Percentiles rank a stretch among this genome's conserved stretches.
phyloP scores from a whole-genome alignment of 2,113 vertebrate species.

The Plestiodon gilberti region DNA sequence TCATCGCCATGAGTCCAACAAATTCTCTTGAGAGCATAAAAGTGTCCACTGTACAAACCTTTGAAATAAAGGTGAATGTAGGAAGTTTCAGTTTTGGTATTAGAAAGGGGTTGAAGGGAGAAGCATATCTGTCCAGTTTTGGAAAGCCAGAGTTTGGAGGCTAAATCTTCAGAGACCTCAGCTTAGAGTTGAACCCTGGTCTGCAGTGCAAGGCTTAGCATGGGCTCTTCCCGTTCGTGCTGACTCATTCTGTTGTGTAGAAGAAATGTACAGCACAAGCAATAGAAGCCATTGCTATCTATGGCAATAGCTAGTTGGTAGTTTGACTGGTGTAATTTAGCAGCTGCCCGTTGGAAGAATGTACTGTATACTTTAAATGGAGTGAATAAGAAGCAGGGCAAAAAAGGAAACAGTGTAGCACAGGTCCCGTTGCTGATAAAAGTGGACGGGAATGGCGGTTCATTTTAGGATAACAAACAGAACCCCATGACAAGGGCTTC shows the following conservation, averaged over 20 bases:
- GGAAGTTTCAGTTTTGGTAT: not conserved
- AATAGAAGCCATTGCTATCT: constrained; percentile 9
- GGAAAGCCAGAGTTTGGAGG: not conserved
- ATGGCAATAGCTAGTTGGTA: constrained; percentile 8
- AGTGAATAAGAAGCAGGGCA: not conserved
- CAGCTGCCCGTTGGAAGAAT: not conserved
- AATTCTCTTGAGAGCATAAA: not conserved
- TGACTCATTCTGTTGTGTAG: not conserved
- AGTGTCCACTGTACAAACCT: not conserved
- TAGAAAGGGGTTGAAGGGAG: not conserved
- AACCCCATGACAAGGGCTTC: not conserved
- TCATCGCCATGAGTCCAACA: not conserved
- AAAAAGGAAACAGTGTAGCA: constrained; percentile 11
- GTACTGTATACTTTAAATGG: not conserved
- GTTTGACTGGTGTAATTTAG: constrained; percentile 1
- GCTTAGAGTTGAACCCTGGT: not conserved
- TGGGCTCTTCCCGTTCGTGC: not conserved
- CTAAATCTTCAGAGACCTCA: not conserved
- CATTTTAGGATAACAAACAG: not conserved
- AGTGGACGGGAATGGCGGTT: not conserved
- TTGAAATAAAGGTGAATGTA: not conserved
- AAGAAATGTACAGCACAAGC: not conserved
- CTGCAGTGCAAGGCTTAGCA: not conserved
- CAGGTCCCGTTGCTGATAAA: not conserved
- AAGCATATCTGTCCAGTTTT: not conserved